Evolutionary conservation across 2,797 vertebrate genomes (phyloP).

Genomic region (Hypotaenidia philippensis): DNA sequence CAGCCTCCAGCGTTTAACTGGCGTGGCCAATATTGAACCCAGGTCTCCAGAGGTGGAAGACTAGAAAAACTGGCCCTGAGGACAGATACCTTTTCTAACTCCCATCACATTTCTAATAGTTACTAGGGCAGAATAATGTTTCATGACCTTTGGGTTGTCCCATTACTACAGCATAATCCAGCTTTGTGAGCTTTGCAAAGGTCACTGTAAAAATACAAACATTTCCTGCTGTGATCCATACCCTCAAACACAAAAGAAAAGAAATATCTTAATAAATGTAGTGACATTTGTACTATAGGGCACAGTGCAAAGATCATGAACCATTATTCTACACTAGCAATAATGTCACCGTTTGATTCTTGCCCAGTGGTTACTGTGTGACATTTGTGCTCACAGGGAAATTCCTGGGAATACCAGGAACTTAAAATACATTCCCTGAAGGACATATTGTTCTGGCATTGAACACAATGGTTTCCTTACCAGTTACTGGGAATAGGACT

Average conservation of each 20-base stretch:
- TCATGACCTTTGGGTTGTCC: constrained; percentile 49
- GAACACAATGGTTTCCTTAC: neutral
- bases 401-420: constrained; percentile 64
- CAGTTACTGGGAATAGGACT: neutral
- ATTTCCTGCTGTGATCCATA: constrained; percentile 47
- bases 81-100: constrained; percentile 25
- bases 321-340: constrained; percentile 57
- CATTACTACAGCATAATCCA: constrained; percentile 6
- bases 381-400: constrained; percentile 55
- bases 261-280: constrained; percentile 43
- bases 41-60: constrained; percentile 34
- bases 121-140: constrained; percentile 69
- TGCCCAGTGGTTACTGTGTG: constrained; percentile 44
- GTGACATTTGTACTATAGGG: constrained; percentile 68
- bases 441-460: neutral
- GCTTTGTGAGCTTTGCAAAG: constrained; percentile 29
- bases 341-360: constrained; percentile 53
- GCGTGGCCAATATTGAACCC: neutral
- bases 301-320: constrained; percentile 53
- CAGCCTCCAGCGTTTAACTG: neutral
- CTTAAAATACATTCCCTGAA: constrained; percentile 27
- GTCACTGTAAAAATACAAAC: constrained; percentile 50
- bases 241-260: constrained; percentile 36
- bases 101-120: constrained; percentile 45
- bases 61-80: constrained; percentile 28